These are phyloP conservation scores for Hassar affinis DNA, from an alignment of 2,113 vertebrate species.

Conservation along the genomic window DNA sequence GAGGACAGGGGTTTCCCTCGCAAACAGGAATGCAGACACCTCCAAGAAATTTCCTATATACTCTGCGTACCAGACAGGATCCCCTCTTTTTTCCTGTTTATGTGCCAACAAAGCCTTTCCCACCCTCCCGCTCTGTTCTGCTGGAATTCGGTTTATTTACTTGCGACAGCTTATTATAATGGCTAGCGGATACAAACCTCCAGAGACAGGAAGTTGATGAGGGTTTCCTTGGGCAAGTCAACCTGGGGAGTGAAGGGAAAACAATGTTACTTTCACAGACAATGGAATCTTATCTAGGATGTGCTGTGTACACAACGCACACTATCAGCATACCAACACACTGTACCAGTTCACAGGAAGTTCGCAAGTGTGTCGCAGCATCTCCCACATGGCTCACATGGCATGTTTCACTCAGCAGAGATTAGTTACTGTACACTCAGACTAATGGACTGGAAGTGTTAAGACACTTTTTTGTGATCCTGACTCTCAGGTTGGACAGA, in stretches of 20 bases:
- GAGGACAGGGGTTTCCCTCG: slow-evolving; percentile 59
- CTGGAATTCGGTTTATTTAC: slow-evolving; percentile 61
- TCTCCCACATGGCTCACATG: background rate
- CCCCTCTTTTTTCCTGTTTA: slow-evolving; percentile 60
- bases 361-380: slow-evolving; percentile 1
- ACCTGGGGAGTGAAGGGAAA: slow-evolving; percentile 74
- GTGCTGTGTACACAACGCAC: slow-evolving; percentile 8
- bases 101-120: slow-evolving; percentile 38
- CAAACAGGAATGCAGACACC: slow-evolving; percentile 26
- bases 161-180: slow-evolving; percentile 56
- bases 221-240: slow-evolving; percentile 90
- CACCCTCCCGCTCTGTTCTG: slow-evolving; percentile 25
- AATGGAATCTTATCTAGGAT: slow-evolving; percentile 52
- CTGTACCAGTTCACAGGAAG: slow-evolving; percentile 8
- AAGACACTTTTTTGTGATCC: background rate
- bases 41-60: slow-evolving; percentile 50
- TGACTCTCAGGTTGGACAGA: background rate
- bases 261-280: slow-evolving; percentile 30
- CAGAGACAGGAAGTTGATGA: slow-evolving; percentile 88
- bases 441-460: background rate
- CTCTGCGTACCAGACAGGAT: slow-evolving; percentile 65
- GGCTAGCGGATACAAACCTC: slow-evolving; percentile 77
- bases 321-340: background rate
- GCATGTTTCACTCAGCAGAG: background rate
- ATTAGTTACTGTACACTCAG: background rate